Conservation (phyloP, 92 coral and sea anemone genomes). For the Epizoanthus fatuus region DNA sequence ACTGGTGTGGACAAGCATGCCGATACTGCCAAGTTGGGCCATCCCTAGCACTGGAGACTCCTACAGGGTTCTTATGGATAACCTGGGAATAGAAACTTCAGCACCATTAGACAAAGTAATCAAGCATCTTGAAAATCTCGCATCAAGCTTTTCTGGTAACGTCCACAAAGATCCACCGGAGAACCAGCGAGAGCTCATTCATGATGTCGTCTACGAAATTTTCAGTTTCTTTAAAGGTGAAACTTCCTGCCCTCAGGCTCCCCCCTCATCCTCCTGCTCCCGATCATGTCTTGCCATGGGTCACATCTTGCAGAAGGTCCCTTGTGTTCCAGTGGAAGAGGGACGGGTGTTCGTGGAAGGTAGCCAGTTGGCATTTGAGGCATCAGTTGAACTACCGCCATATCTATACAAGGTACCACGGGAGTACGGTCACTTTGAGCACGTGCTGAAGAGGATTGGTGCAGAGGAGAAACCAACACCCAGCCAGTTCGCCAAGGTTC, state of each 20-base stretch:
- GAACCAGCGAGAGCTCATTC: slow-evolving; percentile 89
- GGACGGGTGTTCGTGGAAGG: slow-evolving; percentile 89
- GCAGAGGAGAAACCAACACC: slow-evolving; percentile 94
- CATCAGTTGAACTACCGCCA: slow-evolving; percentile 82
- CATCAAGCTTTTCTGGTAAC: slow-evolving; percentile 82
- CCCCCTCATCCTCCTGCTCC: slow-evolving; percentile 79
- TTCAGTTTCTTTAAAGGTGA: slow-evolving; percentile 84
- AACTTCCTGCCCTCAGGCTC: slow-evolving; percentile 64
- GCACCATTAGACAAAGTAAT: slow-evolving; percentile 92
- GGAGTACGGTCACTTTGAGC: slow-evolving; percentile 93
- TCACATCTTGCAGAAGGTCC: slow-evolving; percentile 69
- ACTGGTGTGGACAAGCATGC: slow-evolving; percentile 86
- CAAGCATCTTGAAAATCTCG: slow-evolving; percentile 82
- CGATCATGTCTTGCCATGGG: slow-evolving; percentile 86
- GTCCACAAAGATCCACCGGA: slow-evolving; percentile 92
- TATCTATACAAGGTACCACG: slow-evolving; percentile 95
- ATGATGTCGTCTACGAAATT: slow-evolving; percentile 84
- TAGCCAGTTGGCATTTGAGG: slow-evolving; percentile 87
- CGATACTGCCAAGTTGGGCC: slow-evolving; percentile 92
- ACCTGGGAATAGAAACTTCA: slow-evolving; percentile 82
- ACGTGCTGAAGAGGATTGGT: slow-evolving; percentile 92
- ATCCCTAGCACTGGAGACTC: slow-evolving; percentile 74
- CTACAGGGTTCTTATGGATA: slow-evolving; percentile 64
- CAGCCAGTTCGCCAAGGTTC: slow-evolving; percentile 82
- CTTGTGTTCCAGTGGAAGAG: slow-evolving; percentile 94